phyloP scores from a whole-genome alignment of 1,140 invertebrate genomes.

The Vollenhovia emeryi region DNA sequence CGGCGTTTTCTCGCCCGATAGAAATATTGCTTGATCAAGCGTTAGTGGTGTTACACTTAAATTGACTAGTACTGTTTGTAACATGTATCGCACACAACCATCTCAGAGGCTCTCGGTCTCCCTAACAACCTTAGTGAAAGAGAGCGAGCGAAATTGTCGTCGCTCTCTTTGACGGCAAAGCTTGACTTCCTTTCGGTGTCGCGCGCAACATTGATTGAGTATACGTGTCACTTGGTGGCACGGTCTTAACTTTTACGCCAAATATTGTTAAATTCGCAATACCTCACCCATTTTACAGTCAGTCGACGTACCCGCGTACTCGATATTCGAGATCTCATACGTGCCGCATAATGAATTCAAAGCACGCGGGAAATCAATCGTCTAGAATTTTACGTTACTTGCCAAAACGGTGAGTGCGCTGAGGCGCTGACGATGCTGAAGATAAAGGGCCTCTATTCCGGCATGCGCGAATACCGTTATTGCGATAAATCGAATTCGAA shows the following conservation, averaged over 20 bases:
- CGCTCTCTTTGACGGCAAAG: conserved; percentile 58
- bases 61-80: conserved; percentile 78
- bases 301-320: conserved; percentile 62
- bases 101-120: background rate
- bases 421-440: background rate
- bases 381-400: background rate
- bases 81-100: conserved; percentile 29
- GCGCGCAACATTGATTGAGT: conserved; percentile 65
- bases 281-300: conserved; percentile 40
- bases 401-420: background rate
- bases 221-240: conserved; percentile 40
- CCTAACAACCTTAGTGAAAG: conserved; percentile 21
- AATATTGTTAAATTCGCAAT: conserved; percentile 63
- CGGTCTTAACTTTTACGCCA: conserved; percentile 36
- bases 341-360: conserved; percentile 8
- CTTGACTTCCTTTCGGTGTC: conserved; percentile 63
- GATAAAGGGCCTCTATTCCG: background rate
- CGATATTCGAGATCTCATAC: conserved; percentile 61
- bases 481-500: conserved; percentile 8
- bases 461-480: background rate
- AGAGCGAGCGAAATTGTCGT: background rate
- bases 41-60: conserved; percentile 78
- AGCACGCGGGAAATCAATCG: conserved; percentile 36
- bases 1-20: conserved; percentile 59
- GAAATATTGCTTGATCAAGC: conserved; percentile 78